phyloP scores from a whole-genome alignment of 1,140 invertebrate species.

The Idris sp. region DNA sequence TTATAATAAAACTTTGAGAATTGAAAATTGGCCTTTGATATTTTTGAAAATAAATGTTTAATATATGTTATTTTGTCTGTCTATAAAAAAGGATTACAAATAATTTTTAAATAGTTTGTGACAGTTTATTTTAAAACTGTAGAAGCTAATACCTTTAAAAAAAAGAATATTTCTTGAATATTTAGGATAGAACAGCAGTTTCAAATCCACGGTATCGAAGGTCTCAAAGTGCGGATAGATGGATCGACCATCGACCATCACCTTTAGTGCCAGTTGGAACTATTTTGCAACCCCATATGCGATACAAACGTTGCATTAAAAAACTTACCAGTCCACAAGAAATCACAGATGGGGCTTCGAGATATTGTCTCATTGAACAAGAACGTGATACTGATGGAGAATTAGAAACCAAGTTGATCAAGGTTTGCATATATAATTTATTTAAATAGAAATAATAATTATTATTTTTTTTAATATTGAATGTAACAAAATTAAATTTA shows the following conservation, averaged over 20 bases:
- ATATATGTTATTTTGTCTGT: too few relatives aligned
- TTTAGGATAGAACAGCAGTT: constrained; percentile 77
- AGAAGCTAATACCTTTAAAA: constrained; percentile 29
- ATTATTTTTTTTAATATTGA: too few relatives aligned
- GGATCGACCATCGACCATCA: constrained; percentile 93
- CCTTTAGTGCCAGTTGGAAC: constrained; percentile 87
- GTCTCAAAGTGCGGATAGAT: constrained; percentile 88
- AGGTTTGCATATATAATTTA: constrained; percentile 84
- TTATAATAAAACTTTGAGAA: too few relatives aligned
- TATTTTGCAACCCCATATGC: constrained; percentile 90
- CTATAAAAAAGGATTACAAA: too few relatives aligned
- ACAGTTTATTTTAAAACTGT: too few relatives aligned
- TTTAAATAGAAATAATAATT: too few relatives aligned
- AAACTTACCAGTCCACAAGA: constrained; percentile 84
- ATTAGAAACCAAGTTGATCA: constrained; percentile 94
- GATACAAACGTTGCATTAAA: constrained; percentile 89
- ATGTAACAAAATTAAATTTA: too few relatives aligned
- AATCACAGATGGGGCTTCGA: constrained; percentile 81
- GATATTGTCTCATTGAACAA: constrained; percentile 95
- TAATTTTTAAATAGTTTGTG: too few relatives aligned
- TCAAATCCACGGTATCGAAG: constrained; percentile 86
- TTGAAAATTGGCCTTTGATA: too few relatives aligned
- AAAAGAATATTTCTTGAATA: constrained; percentile 27
- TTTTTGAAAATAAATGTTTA: too few relatives aligned
- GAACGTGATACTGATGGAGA: constrained; percentile 94